Conservation (phyloP, 2,888 invertebrate genomes). For the Cosmia pyralina region DNA sequence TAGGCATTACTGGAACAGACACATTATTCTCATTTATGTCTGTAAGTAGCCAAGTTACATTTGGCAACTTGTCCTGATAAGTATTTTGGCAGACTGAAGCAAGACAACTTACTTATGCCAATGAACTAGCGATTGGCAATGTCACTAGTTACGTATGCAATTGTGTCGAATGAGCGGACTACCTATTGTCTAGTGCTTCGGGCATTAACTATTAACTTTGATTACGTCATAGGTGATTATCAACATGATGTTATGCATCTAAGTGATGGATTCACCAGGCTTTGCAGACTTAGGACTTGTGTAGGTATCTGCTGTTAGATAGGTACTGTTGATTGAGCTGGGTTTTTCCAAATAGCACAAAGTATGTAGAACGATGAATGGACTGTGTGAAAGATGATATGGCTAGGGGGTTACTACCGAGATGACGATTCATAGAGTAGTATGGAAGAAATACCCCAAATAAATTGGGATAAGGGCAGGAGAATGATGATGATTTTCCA, state of each 20-base stretch:
- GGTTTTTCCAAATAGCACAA: no score
- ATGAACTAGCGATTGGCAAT: constrained; percentile 20
- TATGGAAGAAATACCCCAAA: no score
- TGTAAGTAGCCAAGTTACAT: constrained; percentile 34
- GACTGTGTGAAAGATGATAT: background rate
- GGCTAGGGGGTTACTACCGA: no score
- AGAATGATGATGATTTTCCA: background rate
- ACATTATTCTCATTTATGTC: constrained; percentile 45
- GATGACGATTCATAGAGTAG: no score
- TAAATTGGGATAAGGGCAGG: no score
- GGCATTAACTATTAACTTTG: background rate
- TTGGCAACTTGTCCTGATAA: constrained; percentile 40
- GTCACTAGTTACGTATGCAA: constrained; percentile 1
- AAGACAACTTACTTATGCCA: constrained; percentile 19
- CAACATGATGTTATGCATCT: background rate
- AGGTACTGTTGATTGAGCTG: background rate
- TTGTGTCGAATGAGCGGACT: background rate
- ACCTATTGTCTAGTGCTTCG: background rate
- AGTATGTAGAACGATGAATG: no score
- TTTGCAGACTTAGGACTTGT: background rate
- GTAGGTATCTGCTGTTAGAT: background rate
- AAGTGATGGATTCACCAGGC: background rate
- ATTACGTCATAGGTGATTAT: constrained; percentile 13
- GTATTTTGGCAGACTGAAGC: constrained; percentile 37
- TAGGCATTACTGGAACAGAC: constrained; percentile 9